Percentiles rank a stretch among this genome's conserved stretches.
These are phyloP conservation scores for Masticophis lateralis DNA, from an alignment of 2,797 vertebrate species.

Conservation along the genomic window DNA sequence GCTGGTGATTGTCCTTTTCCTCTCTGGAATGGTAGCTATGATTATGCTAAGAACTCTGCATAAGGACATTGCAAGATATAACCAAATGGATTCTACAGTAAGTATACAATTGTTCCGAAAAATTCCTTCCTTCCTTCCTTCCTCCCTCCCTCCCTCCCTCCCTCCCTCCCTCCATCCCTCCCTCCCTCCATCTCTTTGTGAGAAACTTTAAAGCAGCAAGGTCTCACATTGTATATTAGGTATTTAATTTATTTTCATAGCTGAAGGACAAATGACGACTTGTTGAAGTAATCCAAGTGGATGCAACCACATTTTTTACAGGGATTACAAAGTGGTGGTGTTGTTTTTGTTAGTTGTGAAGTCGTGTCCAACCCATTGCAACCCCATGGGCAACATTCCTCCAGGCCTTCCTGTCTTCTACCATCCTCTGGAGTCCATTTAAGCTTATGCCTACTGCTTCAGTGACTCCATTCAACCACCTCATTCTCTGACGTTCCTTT, in stretches of 20 bases:
- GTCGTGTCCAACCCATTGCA: too few species aligned
- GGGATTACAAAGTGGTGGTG: not conserved
- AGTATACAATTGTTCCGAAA: constrained; percentile 56
- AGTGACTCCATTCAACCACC: too few species aligned
- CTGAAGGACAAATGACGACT: not conserved
- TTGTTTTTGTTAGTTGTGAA: too few species aligned
- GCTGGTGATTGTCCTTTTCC: constrained; percentile 90
- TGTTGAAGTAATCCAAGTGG: not conserved
- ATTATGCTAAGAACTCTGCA: constrained; percentile 91
- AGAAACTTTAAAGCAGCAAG: not conserved
- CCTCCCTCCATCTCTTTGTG: not conserved
- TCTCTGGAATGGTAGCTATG: constrained; percentile 95
- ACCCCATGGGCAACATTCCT: too few species aligned
- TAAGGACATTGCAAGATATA: constrained; percentile 93
- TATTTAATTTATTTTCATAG: not conserved
- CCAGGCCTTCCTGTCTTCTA: too few species aligned
- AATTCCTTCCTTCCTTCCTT: not conserved
- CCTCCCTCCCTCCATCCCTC: not conserved
- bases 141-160: not conserved
- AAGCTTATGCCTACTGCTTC: too few species aligned
- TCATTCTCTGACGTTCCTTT: too few species aligned
- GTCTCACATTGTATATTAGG: not conserved
- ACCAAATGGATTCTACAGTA: constrained; percentile 93
- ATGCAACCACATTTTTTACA: not conserved
- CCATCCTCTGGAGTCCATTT: too few species aligned